Evolutionary conservation across 2,113 vertebrate species (phyloP).

Genomic region (Orientallactaga bullata): DNA sequence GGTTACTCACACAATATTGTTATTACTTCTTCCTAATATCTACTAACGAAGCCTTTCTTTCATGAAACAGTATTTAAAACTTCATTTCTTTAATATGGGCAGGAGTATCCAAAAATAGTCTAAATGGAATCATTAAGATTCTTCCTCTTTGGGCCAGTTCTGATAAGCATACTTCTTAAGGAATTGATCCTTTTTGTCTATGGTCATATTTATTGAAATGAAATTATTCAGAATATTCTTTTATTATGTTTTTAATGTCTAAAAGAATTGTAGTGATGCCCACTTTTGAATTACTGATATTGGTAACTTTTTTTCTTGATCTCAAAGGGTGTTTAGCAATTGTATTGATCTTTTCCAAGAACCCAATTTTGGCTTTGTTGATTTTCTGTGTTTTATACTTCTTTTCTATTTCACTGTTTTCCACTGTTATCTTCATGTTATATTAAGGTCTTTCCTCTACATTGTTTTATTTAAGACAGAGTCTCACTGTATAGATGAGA

Average conservation of each 20-base stretch:
- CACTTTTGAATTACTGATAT: slow-evolving; percentile 27
- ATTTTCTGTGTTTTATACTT: background rate
- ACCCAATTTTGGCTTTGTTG: too few relatives aligned
- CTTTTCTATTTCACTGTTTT: background rate
- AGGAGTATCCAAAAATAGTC: slow-evolving; percentile 21
- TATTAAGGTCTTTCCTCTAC: background rate
- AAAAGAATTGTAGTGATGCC: background rate
- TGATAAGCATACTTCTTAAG: background rate
- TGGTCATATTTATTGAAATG: background rate
- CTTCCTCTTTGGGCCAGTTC: slow-evolving; percentile 9
- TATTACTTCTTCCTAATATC: slow-evolving; percentile 20
- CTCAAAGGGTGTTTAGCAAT: background rate
- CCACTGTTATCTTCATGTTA: background rate
- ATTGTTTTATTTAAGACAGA: too few relatives aligned
- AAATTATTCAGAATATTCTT: background rate
- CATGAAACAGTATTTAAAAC: background rate
- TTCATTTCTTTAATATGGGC: slow-evolving; percentile 13
- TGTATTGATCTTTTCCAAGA: background rate
- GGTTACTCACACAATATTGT: background rate
- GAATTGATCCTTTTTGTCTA: slow-evolving; percentile 12
- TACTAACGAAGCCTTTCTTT: slow-evolving; percentile 34
- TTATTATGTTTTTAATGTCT: background rate
- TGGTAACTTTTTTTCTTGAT: slow-evolving; percentile 13
- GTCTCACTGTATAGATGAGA: too few relatives aligned
- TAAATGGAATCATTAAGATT: slow-evolving; percentile 16